These are phyloP conservation scores for Argynnis bischoffii DNA, from an alignment of 2,888 invertebrate genomes.

Conservation along the genomic window DNA sequence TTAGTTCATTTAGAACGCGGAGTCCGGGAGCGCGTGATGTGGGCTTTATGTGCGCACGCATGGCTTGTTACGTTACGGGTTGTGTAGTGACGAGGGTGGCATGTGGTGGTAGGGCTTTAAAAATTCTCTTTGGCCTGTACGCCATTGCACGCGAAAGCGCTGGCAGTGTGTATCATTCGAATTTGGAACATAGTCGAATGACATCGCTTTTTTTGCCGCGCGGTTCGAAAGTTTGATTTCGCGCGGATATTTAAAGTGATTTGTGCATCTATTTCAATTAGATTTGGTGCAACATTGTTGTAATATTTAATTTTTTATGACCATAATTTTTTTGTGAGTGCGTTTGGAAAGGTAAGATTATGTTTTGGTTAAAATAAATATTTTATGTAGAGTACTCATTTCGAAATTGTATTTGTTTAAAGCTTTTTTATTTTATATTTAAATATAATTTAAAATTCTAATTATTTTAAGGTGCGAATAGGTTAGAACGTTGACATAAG, in stretches of 20 bases:
- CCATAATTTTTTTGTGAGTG: conserved; percentile 33
- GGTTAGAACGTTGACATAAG: too few relatives aligned
- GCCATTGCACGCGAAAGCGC: conserved; percentile 64
- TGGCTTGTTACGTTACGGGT: conserved; percentile 3
- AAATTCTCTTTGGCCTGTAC: conserved; percentile 51
- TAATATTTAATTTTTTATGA: conserved; percentile 38
- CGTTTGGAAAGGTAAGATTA: conserved; percentile 41
- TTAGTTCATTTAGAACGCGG: conserved; percentile 5
- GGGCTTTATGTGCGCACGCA: not conserved
- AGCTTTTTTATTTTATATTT: too few relatives aligned
- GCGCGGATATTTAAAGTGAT: conserved; percentile 50
- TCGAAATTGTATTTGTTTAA: too few relatives aligned
- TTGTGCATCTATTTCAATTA: conserved; percentile 48
- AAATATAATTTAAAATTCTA: too few relatives aligned
- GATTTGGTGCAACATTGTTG: conserved; percentile 43
- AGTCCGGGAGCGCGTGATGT: conserved; percentile 7
- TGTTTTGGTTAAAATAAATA: conserved; percentile 5
- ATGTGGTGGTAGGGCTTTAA: not conserved
- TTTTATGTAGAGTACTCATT: too few relatives aligned
- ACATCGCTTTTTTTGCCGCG: conserved; percentile 51
- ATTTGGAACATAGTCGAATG: conserved; percentile 52
- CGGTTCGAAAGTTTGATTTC: conserved; percentile 49
- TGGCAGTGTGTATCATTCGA: conserved; percentile 57
- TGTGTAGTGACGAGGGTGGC: conserved; percentile 18
- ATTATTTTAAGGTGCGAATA: too few relatives aligned